phyloP scores from a whole-genome alignment of 2,113 vertebrate genomes.

The Camelus bactrianus region DNA sequence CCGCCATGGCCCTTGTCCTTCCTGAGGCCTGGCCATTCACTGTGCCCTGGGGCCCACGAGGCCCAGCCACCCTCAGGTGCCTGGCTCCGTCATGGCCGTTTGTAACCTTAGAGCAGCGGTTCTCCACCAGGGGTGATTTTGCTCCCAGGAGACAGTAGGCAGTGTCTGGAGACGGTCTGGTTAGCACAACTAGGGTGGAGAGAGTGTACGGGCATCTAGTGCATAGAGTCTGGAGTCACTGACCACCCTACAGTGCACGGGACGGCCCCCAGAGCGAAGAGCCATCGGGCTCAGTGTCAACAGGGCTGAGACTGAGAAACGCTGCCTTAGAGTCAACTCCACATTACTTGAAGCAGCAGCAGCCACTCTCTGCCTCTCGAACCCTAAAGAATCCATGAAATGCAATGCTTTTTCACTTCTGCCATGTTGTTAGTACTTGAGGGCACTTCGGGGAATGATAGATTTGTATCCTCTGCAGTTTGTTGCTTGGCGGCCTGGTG shows the following conservation, averaged over 20 bases:
- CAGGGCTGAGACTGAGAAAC: not conserved
- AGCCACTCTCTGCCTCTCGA: not conserved
- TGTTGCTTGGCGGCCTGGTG: not conserved
- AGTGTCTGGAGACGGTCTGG: not conserved
- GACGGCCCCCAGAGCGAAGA: not conserved
- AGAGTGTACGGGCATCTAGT: not conserved
- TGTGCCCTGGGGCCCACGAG: not conserved
- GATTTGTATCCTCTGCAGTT: not conserved
- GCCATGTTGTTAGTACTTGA: not conserved
- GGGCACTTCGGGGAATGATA: not conserved
- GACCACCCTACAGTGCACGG: not conserved
- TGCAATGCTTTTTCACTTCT: not conserved
- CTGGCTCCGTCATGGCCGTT: not conserved
- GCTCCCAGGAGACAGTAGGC: not conserved
- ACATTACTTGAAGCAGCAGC: not conserved
- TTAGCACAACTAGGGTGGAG: not conserved
- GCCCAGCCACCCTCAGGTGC: not conserved
- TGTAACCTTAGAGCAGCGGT: not conserved
- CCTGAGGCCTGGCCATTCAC: not conserved
- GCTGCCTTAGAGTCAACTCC: not conserved
- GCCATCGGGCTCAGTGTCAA: fast-evolving
- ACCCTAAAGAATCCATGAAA: not conserved
- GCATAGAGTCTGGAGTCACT: not conserved
- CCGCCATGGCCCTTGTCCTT: not conserved
- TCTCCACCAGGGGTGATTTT: not conserved